These are phyloP conservation scores for Procavia capensis DNA, from an alignment of 2,113 vertebrate genomes.

Conservation along the genomic window DNA sequence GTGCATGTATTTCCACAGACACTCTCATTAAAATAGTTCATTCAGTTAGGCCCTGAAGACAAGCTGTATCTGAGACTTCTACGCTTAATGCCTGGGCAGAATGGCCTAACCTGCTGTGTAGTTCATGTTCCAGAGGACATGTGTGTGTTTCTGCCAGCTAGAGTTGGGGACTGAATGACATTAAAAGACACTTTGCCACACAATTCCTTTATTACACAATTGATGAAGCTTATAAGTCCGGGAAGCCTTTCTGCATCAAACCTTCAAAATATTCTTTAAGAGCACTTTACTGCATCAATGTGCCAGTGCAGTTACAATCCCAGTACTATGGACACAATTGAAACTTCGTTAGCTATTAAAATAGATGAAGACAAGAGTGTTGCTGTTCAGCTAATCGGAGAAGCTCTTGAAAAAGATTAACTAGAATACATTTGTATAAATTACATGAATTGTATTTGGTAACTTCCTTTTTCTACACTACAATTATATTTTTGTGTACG, in stretches of 20 bases:
- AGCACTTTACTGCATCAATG: constrained; percentile 97
- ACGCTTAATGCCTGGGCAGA: constrained; percentile 74
- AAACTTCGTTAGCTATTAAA: constrained; percentile 89
- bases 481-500: constrained; percentile 80
- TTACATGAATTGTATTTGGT: constrained; percentile 58
- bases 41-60: constrained; percentile 58
- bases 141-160: constrained; percentile 92
- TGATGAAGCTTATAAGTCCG: constrained; percentile 94
- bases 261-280: constrained; percentile 89
- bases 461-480: constrained; percentile 79
- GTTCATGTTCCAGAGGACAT: constrained; percentile 93
- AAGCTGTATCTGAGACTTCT: constrained; percentile 42
- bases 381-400: constrained; percentile 91
- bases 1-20: constrained; percentile 47
- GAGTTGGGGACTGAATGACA: constrained; percentile 88
- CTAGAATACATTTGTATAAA: constrained; percentile 51
- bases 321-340: constrained; percentile 87
- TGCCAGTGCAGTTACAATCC: constrained; percentile 96
- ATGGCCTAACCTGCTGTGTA: constrained; percentile 83
- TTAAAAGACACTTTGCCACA: constrained; percentile 96
- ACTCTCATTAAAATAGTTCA: constrained; percentile 72
- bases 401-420: constrained; percentile 84
- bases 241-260: constrained; percentile 96
- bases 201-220: constrained; percentile 89
- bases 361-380: constrained; percentile 87